Evolutionary conservation across 2,113 vertebrate species (phyloP), one percentile per base, ranked within the genome.

Genomic region (Vidua macroura): DNA sequence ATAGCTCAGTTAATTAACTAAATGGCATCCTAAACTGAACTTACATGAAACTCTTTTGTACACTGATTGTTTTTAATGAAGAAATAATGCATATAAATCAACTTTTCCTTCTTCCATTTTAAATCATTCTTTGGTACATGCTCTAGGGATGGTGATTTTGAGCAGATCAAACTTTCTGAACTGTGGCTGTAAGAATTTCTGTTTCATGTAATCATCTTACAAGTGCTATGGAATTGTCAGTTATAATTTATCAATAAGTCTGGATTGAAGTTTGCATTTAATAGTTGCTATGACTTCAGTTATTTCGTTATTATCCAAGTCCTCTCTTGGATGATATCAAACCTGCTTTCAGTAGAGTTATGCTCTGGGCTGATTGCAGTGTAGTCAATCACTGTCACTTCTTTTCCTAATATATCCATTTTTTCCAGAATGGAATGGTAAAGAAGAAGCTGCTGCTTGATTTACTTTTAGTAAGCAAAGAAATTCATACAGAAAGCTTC

Each of bases 1-100:
- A 97, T 96, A 83, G 80, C 88, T 97, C 83, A 95, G 95, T 97
- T 98, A 97, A 97, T 97, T 97, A 98, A 97, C 93, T 97, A 97
- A 97, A 97, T 96, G 94, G 80, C 82, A 93, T 93, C 92, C 90
- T 85, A 96, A 96, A 84, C 94, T 44, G 63, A 97, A 96, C 87
- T 94, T 95, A 63, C 41, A 93, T 92, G 95, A 97, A 97, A 96
- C 85, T 96, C 97, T 96, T 97, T 96, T n/a, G 39, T 90, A 62
- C 76, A 19, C 9, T 94, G 96, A 95, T 97, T 96, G 96, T 95
- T 97, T 97, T 97, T 95, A 91, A 91, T 96, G 93, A 96, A 97
- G 96, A 97, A 97, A 97, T 93, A 83, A 95, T 97, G 95, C 96
- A 94, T 97, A 94, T 95, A 97, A 97, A 97, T 94, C 94, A 97